Evolutionary conservation across 2,888 invertebrate genomes (phyloP).

Genomic region (Thecophora atra): DNA sequence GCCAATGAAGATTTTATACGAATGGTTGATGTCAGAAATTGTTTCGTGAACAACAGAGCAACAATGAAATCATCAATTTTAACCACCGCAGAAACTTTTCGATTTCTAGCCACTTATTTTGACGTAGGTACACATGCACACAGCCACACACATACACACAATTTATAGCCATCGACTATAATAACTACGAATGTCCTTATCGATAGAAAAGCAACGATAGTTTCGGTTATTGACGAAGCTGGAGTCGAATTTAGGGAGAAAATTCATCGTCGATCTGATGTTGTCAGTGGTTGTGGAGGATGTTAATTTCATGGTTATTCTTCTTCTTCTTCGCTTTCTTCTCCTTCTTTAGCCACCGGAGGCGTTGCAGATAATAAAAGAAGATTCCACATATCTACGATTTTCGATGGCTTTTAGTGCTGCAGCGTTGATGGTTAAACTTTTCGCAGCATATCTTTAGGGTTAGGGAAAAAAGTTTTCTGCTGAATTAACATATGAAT

Average conservation of each 20-base stretch:
- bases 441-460: slow-evolving; percentile 14
- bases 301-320: background rate
- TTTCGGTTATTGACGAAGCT: background rate
- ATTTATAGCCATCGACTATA: background rate
- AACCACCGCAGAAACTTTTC: slow-evolving; percentile 32
- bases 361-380: background rate
- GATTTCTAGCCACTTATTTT: slow-evolving; percentile 16
- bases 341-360: background rate
- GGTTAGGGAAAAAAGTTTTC: background rate
- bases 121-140: background rate
- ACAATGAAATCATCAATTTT: slow-evolving; percentile 34
- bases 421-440: background rate
- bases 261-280: background rate
- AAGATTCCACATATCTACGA: background rate
- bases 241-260: background rate
- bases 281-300: background rate
- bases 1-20: too few species aligned
- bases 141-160: background rate
- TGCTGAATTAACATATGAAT: slow-evolving; percentile 19
- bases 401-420: background rate
- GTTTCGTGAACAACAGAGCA: slow-evolving; percentile 13
- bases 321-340: background rate
- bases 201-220: background rate
- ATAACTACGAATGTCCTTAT: background rate
- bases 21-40: background rate